A percentile compares a stretch with the other conserved stretches of the same genome.
phyloP scores from a whole-genome alignment of 2,888 invertebrate genomes.

The Himalopsyche kuldschensis region DNA sequence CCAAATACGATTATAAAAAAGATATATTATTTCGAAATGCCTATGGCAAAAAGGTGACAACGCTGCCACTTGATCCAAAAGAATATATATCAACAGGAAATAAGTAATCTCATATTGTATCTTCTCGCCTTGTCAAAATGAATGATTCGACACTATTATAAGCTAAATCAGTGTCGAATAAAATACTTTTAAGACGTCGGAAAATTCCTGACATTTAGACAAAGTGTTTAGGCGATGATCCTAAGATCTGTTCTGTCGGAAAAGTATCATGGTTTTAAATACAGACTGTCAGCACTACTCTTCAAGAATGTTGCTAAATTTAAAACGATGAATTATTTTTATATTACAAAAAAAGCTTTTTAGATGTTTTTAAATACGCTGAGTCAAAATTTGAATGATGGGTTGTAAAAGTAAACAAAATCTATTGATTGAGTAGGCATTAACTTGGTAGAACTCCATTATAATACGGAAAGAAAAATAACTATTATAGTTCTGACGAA shows the following conservation, averaged over 20 bases:
- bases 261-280: background rate
- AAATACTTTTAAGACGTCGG: background rate
- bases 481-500: no score
- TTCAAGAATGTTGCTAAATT: background rate
- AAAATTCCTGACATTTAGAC: background rate
- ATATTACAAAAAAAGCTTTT: no score
- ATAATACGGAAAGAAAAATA: no score
- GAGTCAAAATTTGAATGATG: no score
- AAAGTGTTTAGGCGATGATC: background rate
- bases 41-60: background rate
- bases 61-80: background rate
- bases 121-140: background rate
- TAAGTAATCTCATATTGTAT: background rate
- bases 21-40: background rate
- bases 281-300: background rate
- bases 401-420: no score
- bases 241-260: background rate
- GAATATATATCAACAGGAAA: background rate
- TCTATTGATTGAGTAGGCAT: no score
- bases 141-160: background rate
- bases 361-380: no score
- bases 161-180: background rate
- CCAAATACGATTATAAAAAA: background rate
- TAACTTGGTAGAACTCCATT: no score
- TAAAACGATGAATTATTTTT: background rate